These are phyloP conservation scores for Peromyscus melanophrys DNA, from an alignment of 2,797 vertebrate genomes.

Conservation along the genomic window DNA sequence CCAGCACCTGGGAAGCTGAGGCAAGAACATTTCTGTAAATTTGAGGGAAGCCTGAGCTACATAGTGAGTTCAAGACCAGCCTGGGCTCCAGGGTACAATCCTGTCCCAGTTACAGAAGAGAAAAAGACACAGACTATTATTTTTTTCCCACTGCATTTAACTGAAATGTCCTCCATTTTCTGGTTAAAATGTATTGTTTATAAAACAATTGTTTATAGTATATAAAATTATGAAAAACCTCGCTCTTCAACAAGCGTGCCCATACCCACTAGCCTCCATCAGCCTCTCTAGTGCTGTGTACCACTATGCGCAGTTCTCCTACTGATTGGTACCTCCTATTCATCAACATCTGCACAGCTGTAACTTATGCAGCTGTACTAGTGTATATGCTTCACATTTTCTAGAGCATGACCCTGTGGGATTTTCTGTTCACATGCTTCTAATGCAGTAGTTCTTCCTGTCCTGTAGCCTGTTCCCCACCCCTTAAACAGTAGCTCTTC, in stretches of 20 bases:
- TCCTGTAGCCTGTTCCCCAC: not conserved
- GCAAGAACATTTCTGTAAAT: not conserved
- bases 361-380: not conserved
- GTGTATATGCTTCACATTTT: not conserved
- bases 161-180: not conserved
- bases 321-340: not conserved
- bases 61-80: not conserved
- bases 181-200: constrained; percentile 20
- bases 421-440: not conserved
- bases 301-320: not conserved
- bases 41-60: not conserved
- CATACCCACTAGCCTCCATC: not conserved
- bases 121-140: not conserved
- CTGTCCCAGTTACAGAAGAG: not conserved
- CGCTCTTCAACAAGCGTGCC: not conserved
- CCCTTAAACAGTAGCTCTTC: not conserved
- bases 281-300: not conserved
- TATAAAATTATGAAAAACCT: constrained; percentile 17
- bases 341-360: not conserved
- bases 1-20: too few relatives aligned
- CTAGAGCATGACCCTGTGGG: not conserved
- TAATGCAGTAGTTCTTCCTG: not conserved
- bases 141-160: not conserved
- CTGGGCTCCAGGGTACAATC: not conserved
- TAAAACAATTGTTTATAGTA: constrained; percentile 28